Percentiles rank a stretch among this genome's conserved stretches.
Evolutionary conservation across 2,113 vertebrate species (phyloP).

Genomic region (Apus apus): DNA sequence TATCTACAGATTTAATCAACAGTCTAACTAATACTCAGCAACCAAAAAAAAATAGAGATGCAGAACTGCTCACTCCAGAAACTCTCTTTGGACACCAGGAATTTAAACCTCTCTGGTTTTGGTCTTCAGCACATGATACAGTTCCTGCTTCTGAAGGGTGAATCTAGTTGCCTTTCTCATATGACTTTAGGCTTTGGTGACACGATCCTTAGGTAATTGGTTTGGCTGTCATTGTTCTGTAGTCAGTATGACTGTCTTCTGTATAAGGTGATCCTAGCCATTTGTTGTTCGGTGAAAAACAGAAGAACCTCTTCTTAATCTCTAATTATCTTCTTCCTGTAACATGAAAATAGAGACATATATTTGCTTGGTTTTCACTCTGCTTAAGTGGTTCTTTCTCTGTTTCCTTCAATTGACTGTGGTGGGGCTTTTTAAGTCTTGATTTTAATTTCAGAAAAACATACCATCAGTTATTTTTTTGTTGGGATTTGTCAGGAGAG

Average conservation of each 20-base stretch:
- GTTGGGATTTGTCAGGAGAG: not conserved
- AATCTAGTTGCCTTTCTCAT: not conserved
- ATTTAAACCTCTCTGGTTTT: not conserved
- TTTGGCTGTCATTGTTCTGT: not conserved
- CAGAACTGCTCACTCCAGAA: not conserved
- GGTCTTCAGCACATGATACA: not conserved
- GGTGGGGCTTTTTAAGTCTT: fast-evolving
- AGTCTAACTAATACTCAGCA: not conserved
- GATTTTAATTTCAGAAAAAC: not conserved
- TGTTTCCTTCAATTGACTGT: not conserved
- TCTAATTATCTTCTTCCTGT: not conserved
- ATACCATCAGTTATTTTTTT: fast-evolving
- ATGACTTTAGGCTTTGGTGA: not conserved
- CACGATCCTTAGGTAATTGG: not conserved
- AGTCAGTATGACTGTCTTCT: not conserved
- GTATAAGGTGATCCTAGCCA: not conserved
- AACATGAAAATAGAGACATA: not conserved
- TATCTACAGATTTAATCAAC: not conserved
- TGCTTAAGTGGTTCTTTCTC: not conserved
- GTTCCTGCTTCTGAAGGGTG: not conserved
- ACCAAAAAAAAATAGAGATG: not conserved
- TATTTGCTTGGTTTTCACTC: not conserved
- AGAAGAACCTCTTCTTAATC: not conserved
- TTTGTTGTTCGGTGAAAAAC: not conserved
- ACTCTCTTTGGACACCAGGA: not conserved